phyloP scores from a whole-genome alignment of 2,113 vertebrate species.

The Monopterus albus region DNA sequence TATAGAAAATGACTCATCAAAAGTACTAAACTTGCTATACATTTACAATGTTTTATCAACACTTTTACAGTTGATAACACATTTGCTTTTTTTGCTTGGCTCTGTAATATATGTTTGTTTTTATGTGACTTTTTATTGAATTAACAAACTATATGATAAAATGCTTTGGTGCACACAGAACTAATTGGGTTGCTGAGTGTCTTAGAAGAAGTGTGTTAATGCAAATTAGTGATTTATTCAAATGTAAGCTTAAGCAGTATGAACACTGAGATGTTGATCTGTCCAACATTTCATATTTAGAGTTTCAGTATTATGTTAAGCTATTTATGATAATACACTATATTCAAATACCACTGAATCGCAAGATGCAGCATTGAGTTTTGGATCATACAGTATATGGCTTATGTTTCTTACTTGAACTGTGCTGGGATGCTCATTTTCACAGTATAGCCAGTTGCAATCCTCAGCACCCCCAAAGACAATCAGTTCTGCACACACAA shows the following conservation, averaged over 20 bases:
- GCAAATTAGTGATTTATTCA: slow-evolving; percentile 25
- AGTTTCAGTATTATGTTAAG: too few species aligned
- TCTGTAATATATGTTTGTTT: slow-evolving; percentile 12
- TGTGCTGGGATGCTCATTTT: slow-evolving; percentile 7
- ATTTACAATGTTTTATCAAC: slow-evolving; percentile 12
- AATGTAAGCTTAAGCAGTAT: slow-evolving; percentile 18
- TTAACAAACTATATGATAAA: slow-evolving; percentile 24
- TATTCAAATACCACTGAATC: slow-evolving; percentile 39
- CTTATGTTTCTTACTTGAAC: slow-evolving; percentile 31
- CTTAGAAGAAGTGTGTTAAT: slow-evolving; percentile 9
- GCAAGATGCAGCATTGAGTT: slow-evolving; percentile 53
- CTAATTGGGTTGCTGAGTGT: slow-evolving; percentile 40
- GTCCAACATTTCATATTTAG: too few species aligned
- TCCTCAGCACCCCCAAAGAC: slow-evolving; percentile 21
- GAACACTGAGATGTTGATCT: slow-evolving; percentile 7
- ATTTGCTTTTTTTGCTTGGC: background rate
- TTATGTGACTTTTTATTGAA: slow-evolving; percentile 35
- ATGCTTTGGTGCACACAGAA: slow-evolving; percentile 17
- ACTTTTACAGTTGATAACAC: slow-evolving; percentile 8
- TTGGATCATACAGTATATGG: slow-evolving; percentile 40
- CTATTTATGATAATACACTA: slow-evolving; percentile 27
- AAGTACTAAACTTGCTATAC: background rate
- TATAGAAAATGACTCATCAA: slow-evolving; percentile 2
- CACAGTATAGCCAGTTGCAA: slow-evolving; percentile 13
- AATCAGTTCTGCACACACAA: slow-evolving; percentile 30